Base-by-base conservation (phyloP, 2,797 vertebrate genomes). In the Danio tinwini region DNA sequence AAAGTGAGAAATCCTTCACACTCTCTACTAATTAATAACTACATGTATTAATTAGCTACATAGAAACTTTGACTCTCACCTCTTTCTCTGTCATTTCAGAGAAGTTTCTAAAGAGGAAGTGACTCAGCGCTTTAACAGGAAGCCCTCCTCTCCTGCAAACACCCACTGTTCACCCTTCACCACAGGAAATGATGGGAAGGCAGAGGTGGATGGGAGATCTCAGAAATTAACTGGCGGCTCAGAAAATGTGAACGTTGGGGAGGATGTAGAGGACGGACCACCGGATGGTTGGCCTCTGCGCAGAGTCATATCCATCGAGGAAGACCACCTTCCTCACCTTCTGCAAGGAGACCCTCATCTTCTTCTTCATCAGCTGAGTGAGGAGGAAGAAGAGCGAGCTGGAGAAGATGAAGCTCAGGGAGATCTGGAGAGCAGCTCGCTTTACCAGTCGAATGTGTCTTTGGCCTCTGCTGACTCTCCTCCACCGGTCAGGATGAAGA, bases 241-340 rank as follows among this genome's bases (percentile, higher is more conserved):
- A 13, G 62, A 74, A 9, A 2, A 6, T 61, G 58, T 10, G 3
- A 74, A 49, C 65, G 44, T 39, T 0, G 19, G 52, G 1, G 58
- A 19, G 21, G 91, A 91, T 40, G 67, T 70, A 8, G 2, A 86
- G 49, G 80, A 91, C 7, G 64, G 78, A 0, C 90, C 92, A 0
- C 88, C 73, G 0, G 92, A 91, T n/a, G 90, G 87, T 1, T 91
- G 70, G 49, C 89, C 82, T 0, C 90, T 98, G 39, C 94, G 93
- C 37, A 92, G 97, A 74, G 94, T 98, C 88, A 97, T 98, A 89
- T 98, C 97, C 79, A 96, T 98, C 56, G 97, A 98, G 84, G 96
- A 99, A 86, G 97, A 98, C 87, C 97, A 93, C 82, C 89, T 97
- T 10, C 96, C 96, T 9, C 94, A 96, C 65, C 89, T 97, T 67